A percentile compares a stretch with the other conserved stretches of the same genome.
phyloP scores from a whole-genome alignment of 2,797 vertebrate genomes.

The Centroberyx gerrardi region DNA sequence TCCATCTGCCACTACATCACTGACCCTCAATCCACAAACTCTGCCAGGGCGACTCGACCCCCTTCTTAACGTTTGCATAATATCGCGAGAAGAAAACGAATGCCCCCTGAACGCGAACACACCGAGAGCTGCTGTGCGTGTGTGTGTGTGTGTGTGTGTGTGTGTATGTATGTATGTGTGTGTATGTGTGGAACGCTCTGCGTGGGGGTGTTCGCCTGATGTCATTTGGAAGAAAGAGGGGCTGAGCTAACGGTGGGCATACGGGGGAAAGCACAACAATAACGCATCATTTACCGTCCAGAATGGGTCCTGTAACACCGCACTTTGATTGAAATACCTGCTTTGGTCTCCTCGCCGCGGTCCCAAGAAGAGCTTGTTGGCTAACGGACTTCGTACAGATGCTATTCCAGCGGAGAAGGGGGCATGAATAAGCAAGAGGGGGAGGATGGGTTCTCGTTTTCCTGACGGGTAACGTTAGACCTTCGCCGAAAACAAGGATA shows the following conservation, averaged over 20 bases:
- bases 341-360: background rate
- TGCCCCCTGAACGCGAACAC: conserved; percentile 63
- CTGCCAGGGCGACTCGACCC: conserved; percentile 37
- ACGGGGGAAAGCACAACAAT: conserved; percentile 70
- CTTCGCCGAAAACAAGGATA: conserved; percentile 30
- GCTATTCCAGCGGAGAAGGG: conserved; percentile 78
- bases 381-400: conserved; percentile 80
- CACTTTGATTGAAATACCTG: conserved; percentile 1
- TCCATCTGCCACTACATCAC: background rate
- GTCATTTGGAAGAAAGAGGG: conserved; percentile 77
- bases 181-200: conserved; percentile 52
- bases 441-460: conserved; percentile 80
- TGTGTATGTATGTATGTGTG: background rate
- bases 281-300: conserved; percentile 31
- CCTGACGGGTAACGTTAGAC: conserved; percentile 73
- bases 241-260: conserved; percentile 69
- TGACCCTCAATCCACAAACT: background rate
- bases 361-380: conserved; percentile 45
- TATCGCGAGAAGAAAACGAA: conserved; percentile 80
- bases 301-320: background rate
- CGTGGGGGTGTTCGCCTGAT: conserved; percentile 78
- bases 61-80: conserved; percentile 5
- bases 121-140: conserved; percentile 8
- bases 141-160: conserved; percentile 22
- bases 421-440: conserved; percentile 67